These are phyloP conservation scores for Pica pica DNA, from an alignment of 2,113 vertebrate species.

Conservation along the genomic window DNA sequence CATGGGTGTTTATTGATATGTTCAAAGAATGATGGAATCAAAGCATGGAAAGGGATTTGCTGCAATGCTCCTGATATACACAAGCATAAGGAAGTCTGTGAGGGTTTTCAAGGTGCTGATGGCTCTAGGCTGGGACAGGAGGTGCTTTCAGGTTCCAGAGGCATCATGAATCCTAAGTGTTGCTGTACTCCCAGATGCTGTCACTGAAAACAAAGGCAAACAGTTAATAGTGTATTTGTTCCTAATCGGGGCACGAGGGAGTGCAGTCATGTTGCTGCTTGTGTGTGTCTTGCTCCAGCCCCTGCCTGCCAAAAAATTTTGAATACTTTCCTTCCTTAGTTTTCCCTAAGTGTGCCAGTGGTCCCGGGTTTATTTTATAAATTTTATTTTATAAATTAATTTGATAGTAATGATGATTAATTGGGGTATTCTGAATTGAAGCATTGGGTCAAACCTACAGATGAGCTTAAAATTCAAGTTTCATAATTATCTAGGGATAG, in stretches of 20 bases:
- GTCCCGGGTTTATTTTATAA: neutral
- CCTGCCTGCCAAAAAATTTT: neutral
- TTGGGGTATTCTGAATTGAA: neutral
- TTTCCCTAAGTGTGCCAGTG: neutral
- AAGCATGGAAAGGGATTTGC: neutral
- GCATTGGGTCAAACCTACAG: neutral
- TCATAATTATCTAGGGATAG: neutral
- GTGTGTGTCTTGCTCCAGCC: neutral
- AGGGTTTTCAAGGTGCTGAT: neutral
- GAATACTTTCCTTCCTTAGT: neutral
- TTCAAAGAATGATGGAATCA: neutral
- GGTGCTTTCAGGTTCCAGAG: neutral
- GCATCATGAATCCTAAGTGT: accelerated
- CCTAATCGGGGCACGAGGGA: accelerated
- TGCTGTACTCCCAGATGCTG: neutral
- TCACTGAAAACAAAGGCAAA: neutral
- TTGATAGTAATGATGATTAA: neutral
- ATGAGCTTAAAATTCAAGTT: neutral
- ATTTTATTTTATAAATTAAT: neutral
- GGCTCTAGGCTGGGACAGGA: neutral
- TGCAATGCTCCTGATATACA: neutral
- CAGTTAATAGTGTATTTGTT: neutral
- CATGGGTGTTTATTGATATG: neutral
- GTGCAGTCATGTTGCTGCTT: neutral
- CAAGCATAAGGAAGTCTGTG: neutral